These are phyloP conservation scores for Ctenicera cuprea DNA, from an alignment of 2,888 invertebrate species.

Conservation along the genomic window DNA sequence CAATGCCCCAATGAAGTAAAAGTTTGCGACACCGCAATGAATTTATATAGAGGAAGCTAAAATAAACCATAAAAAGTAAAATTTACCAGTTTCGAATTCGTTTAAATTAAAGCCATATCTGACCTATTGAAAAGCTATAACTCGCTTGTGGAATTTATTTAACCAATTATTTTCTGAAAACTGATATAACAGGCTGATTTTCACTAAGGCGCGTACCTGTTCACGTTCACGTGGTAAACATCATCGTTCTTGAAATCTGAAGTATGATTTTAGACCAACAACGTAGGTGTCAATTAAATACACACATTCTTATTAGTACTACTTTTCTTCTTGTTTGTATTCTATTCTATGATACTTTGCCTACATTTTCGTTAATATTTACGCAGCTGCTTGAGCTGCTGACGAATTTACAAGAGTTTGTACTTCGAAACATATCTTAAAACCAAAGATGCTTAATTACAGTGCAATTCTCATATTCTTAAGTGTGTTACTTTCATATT, in stretches of 20 bases:
- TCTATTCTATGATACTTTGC: slow-evolving; percentile 10
- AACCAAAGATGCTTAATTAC: too few species aligned
- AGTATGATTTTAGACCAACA: neutral
- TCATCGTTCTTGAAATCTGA: neutral
- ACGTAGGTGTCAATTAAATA: slow-evolving; percentile 18
- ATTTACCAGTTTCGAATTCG: too few species aligned
- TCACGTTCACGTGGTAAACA: neutral
- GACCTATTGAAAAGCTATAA: too few species aligned
- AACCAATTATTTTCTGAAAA: too few species aligned
- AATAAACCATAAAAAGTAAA: neutral
- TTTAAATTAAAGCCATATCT: too few species aligned
- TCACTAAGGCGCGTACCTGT: neutral
- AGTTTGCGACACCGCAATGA: neutral
- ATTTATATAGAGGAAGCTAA: neutral
- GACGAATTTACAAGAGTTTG: neutral
- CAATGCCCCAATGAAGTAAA: slow-evolving; percentile 55
- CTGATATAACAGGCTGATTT: too few species aligned
- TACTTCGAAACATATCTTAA: neutral
- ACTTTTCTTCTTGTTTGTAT: slow-evolving; percentile 9
- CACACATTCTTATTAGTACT: slow-evolving; percentile 5
- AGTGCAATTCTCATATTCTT: too few species aligned
- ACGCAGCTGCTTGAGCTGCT: slow-evolving; percentile 9
- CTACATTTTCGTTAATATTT: slow-evolving; percentile 15
- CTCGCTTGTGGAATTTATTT: too few species aligned
- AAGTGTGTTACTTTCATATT: too few species aligned